Conservation (phyloP, 2,113 vertebrate genomes). For the Thomomys bottae region DNA sequence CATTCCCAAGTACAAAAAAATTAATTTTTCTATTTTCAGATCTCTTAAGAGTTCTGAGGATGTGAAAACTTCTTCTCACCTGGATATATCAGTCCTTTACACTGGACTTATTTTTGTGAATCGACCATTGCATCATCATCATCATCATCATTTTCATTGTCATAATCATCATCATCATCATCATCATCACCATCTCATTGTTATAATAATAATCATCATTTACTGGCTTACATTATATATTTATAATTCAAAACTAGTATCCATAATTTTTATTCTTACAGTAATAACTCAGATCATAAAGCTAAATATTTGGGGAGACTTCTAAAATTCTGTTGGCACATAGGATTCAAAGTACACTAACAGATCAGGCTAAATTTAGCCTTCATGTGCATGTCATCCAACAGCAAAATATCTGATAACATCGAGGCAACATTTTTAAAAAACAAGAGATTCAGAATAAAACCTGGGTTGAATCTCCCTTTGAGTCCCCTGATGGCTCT, state of each 20-base stretch:
- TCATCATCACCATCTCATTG: too few relatives aligned
- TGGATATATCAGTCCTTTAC: neutral
- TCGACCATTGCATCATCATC: too few relatives aligned
- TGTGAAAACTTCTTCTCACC: neutral
- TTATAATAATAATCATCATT: neutral
- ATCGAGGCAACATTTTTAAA: neutral
- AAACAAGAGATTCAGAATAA: neutral
- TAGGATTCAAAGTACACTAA: neutral
- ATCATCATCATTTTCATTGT: too few relatives aligned
- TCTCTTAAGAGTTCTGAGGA: accelerated
- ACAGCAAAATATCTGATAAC: slow-evolving; percentile 18
- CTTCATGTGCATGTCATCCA: neutral
- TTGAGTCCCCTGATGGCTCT: neutral
- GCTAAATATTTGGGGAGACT: neutral
- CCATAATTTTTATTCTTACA: neutral
- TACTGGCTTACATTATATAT: neutral
- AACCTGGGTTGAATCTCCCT: neutral
- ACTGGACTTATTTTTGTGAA: neutral
- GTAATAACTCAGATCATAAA: slow-evolving; percentile 17
- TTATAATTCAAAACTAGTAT: neutral
- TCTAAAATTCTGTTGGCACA: neutral
- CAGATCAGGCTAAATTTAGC: neutral
- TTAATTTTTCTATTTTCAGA: neutral
- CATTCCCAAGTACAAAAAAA: neutral
- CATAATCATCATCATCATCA: too few relatives aligned